Evolutionary conservation across 1,140 invertebrate species (phyloP), one percentile per base, ranked within the genome.

Genomic region (Sinonovacula constricta): DNA sequence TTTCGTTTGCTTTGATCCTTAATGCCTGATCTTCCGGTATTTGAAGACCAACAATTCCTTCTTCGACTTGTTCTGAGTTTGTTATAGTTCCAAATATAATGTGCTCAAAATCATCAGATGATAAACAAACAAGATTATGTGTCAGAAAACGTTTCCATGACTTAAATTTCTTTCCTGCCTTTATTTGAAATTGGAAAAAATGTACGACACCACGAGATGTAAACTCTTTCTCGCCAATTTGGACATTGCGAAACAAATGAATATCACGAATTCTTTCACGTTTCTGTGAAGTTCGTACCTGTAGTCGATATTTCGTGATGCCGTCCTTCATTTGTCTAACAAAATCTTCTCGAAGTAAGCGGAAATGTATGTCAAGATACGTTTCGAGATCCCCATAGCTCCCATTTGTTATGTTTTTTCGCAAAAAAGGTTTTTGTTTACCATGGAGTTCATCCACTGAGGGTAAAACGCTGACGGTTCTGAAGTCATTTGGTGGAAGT

Each of bases 361-460:
- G 90, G 85, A 95, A 95, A 78, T 96, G 95, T 0, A 94, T 92
- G 82, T 95, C 94, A 4, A 97, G 88, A 85, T 97, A 97, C 83
- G 95, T 93, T 24, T 94, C 91, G 0, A 93, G 91, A 85, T 92
- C 90, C 4, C 89, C 78, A 85, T 95, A 96, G 0, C 88, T 82
- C 3, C 94, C 94, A 45, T 92, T 80, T 0, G 93, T 84, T 59
- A 94, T 92, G 85, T 94, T 95, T 7, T 92, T 88, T 2, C 93
- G 88, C 15, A 95, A 79, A 89, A 92, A 93, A 3, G 86, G 83
- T 34, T 75, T 78, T 24, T 78, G 54, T 34, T 82, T 66, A 10
- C 18, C 18, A 45, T 63, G 34, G 18, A 68, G 67, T 28, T 31
- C 2, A 36, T 22, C 18, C 10, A 24, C 5, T 22, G 54, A 12